phyloP scores from a whole-genome alignment of 2,797 vertebrate species.

The Labeo calbasu region DNA sequence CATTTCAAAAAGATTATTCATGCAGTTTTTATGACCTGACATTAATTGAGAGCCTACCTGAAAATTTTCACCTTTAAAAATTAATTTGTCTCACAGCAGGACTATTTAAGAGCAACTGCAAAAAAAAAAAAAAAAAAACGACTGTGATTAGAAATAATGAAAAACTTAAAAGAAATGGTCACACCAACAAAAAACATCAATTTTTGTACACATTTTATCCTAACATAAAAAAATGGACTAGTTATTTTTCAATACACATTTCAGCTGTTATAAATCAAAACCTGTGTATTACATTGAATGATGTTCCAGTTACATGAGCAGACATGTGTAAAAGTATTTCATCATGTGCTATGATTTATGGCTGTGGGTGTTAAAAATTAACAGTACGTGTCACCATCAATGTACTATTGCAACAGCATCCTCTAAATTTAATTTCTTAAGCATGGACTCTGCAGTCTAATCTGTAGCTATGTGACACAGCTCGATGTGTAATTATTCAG shows the following conservation, averaged over 20 bases:
- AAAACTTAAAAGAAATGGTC: conserved; percentile 8
- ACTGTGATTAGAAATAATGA: background rate
- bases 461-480: conserved; percentile 3
- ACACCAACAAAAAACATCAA: background rate
- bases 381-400: background rate
- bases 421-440: background rate
- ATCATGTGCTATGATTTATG: conserved; percentile 59
- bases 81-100: background rate
- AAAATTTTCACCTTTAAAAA: background rate
- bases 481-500: conserved; percentile 11
- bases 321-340: conserved; percentile 6
- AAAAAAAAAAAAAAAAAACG: background rate
- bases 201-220: no score
- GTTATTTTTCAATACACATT: background rate
- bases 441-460: background rate
- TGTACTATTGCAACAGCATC: background rate
- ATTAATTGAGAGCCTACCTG: background rate
- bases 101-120: background rate
- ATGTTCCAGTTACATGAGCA: conserved; percentile 2
- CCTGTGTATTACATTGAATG: background rate
- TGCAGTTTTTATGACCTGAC: background rate
- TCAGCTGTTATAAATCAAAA: background rate
- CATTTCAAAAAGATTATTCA: background rate
- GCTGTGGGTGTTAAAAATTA: conserved; percentile 46
- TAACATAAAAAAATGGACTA: background rate